Conservation (phyloP, 2,113 vertebrate species). For the Toxostoma redivivum region DNA sequence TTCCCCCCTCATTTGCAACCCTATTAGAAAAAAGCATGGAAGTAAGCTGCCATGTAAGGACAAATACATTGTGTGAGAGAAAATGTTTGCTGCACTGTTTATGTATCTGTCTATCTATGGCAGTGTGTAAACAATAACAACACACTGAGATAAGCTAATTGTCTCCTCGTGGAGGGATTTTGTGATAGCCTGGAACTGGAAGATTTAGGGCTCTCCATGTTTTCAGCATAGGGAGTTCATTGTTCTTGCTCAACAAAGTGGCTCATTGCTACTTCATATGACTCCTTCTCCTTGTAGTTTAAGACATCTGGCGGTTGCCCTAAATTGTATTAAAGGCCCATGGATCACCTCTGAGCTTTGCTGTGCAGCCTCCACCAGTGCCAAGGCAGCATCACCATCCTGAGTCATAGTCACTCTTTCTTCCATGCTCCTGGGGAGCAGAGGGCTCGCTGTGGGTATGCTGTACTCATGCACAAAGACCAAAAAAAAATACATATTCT, state of each 20-base stretch:
- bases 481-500: neutral
- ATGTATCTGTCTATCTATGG: neutral
- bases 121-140: neutral
- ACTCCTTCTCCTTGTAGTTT: neutral
- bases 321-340: neutral
- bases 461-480: neutral
- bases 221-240: neutral
- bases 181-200: neutral
- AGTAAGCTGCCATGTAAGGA: neutral
- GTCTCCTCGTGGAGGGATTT: neutral
- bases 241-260: neutral
- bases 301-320: neutral
- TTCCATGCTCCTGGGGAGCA: neutral
- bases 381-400: neutral
- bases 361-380: neutral
- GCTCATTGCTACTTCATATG: neutral
- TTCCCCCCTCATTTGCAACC: neutral
- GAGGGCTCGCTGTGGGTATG: neutral
- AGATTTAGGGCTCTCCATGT: neutral
- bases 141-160: neutral
- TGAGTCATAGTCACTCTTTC: neutral
- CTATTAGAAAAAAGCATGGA: neutral
- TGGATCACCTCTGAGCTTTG: neutral
- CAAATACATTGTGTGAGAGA: neutral
- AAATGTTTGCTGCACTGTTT: neutral